Evolutionary conservation across 1,140 invertebrate genomes (phyloP).

Genomic region (Drosophila trapezifrons): DNA sequence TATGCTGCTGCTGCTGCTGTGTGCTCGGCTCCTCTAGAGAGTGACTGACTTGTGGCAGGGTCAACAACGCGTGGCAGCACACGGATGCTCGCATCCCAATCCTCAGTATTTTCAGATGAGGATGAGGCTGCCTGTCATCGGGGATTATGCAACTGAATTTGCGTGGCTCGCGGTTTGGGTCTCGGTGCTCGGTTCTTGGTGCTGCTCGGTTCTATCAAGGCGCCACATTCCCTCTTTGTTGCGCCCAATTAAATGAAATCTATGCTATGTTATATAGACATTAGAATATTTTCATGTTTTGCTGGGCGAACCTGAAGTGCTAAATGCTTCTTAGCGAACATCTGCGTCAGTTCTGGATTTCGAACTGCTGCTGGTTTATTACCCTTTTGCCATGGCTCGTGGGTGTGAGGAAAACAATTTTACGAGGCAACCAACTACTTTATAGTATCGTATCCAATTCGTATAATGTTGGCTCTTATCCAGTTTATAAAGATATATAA

Average conservation of each 20-base stretch:
- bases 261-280: constrained; percentile 47
- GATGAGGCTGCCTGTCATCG: constrained; percentile 63
- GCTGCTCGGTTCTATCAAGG: constrained; percentile 23
- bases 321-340: constrained; percentile 54
- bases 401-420: constrained; percentile 70
- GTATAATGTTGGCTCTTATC: constrained; percentile 64
- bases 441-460: constrained; percentile 72
- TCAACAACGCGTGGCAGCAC: constrained; percentile 76
- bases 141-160: constrained; percentile 70
- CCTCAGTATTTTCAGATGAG: constrained; percentile 17
- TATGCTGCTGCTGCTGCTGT: constrained; percentile 21
- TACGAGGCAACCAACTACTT: constrained; percentile 70
- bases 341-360: constrained; percentile 60
- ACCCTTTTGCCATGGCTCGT: constrained; percentile 43
- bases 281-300: constrained; percentile 55
- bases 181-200: too few relatives aligned
- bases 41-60: constrained; percentile 57
- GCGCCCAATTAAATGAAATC: constrained; percentile 63
- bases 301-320: constrained; percentile 56
- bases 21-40: background rate
- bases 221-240: constrained; percentile 37
- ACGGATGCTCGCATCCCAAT: constrained; percentile 20
- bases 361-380: constrained; percentile 60
- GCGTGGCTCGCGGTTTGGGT: constrained; percentile 20
- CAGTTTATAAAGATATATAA: constrained; percentile 43